phyloP scores from a whole-genome alignment of 2,797 vertebrate species.

The Sphenopsis melanotis region DNA sequence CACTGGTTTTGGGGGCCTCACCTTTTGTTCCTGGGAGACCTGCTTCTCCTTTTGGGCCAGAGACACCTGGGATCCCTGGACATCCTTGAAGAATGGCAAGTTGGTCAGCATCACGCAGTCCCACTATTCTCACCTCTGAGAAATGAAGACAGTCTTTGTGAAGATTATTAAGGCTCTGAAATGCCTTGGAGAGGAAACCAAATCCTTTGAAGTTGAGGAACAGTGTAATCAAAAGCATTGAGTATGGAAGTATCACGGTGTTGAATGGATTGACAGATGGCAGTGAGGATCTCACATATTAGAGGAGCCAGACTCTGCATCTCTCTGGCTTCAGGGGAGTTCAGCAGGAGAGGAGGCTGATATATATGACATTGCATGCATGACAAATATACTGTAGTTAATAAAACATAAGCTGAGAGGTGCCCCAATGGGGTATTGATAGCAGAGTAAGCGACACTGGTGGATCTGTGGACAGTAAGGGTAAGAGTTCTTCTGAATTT shows the following conservation, averaged over 20 bases:
- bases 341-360: background rate
- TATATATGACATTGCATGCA: background rate
- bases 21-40: constrained; percentile 30
- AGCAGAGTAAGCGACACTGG: background rate
- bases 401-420: background rate
- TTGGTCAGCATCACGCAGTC: background rate
- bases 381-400: background rate
- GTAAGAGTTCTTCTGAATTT: background rate
- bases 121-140: constrained; percentile 26
- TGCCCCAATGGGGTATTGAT: background rate
- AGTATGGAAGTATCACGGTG: background rate
- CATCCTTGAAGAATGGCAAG: constrained; percentile 22
- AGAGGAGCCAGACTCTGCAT: background rate
- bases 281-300: background rate
- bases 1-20: background rate
- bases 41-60: constrained; percentile 31
- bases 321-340: background rate
- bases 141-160: background rate
- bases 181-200: background rate
- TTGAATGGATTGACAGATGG: background rate
- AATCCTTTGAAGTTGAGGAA: background rate
- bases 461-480: background rate
- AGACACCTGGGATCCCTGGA: constrained; percentile 20
- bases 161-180: background rate
- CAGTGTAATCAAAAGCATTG: background rate